A percentile compares a stretch with the other conserved stretches of the same genome.
Evolutionary conservation across 2,113 vertebrate species (phyloP).

Genomic region (Felis catus): DNA sequence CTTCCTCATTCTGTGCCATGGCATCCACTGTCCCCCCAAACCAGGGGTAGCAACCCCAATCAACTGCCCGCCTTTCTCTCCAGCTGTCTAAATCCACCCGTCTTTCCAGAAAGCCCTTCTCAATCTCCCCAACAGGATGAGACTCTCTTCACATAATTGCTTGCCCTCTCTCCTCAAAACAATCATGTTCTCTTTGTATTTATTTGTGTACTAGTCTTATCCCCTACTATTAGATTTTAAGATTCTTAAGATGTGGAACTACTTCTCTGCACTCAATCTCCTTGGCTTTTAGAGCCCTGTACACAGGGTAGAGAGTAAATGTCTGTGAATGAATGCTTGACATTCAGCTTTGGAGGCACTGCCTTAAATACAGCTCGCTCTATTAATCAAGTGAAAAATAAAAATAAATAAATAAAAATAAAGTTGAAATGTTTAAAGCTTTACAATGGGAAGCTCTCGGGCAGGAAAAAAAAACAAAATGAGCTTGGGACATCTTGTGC

Average conservation of each 20-base stretch:
- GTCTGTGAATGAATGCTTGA: not conserved
- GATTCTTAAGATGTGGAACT: not conserved
- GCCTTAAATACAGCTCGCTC: not conserved
- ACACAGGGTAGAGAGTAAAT: not conserved
- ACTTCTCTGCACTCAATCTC: not conserved
- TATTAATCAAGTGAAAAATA: not conserved
- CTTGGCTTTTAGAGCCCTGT: not conserved
- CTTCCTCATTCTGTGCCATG: not conserved
- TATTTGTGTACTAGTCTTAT: not conserved
- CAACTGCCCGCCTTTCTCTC: not conserved
- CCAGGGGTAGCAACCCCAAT: not conserved
- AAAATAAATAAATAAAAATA: not conserved
- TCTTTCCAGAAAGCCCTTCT: not conserved
- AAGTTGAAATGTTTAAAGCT: not conserved
- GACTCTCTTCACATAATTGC: not conserved
- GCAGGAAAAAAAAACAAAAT: not conserved
- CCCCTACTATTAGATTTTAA: not conserved
- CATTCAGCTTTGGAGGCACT: not conserved
- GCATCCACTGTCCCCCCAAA: not conserved
- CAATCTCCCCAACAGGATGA: accelerated
- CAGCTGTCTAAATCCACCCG: not conserved
- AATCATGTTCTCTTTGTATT: not conserved
- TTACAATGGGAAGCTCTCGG: not conserved
- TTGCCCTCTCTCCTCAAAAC: not conserved
- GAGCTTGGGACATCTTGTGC: not conserved